phyloP scores from a whole-genome alignment of 2,888 invertebrate species.

The Drosophila incognita region DNA sequence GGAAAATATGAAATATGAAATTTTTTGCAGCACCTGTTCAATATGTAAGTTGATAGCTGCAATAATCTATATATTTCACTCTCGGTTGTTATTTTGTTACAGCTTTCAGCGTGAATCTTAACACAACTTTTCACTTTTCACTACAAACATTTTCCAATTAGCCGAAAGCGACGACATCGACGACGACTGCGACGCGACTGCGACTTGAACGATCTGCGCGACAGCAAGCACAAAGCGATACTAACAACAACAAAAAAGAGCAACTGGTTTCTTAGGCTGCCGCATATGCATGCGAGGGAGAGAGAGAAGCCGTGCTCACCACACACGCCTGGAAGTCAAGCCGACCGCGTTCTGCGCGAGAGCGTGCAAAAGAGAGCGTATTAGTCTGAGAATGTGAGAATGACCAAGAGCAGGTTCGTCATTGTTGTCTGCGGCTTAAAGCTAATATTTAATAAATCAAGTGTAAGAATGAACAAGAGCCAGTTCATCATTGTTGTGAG shows the following conservation, averaged over 20 bases:
- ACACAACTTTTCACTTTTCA: conserved; percentile 71
- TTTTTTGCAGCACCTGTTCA: conserved; percentile 51
- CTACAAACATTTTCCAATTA: conserved; percentile 53
- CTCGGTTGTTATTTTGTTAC: conserved; percentile 18
- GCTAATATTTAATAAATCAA: conserved; percentile 31
- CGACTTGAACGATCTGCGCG: conserved; percentile 62
- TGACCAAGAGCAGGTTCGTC: conserved; percentile 32
- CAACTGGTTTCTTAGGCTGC: conserved; percentile 68
- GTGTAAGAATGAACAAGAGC: background rate
- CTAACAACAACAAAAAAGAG: conserved; percentile 67
- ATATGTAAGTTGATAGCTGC: conserved; percentile 1
- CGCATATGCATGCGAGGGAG: conserved; percentile 8
- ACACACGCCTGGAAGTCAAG: conserved; percentile 48
- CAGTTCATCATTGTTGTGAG: background rate
- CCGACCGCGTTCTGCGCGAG: conserved; percentile 12
- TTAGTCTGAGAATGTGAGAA: conserved; percentile 13
- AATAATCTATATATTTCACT: background rate
- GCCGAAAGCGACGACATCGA: conserved; percentile 26
- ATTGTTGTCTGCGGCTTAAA: conserved; percentile 44
- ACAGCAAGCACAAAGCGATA: conserved; percentile 65
- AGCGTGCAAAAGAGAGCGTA: conserved; percentile 22
- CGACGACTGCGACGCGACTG: conserved; percentile 11
- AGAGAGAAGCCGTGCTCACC: conserved; percentile 21
- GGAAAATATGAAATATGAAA: conserved; percentile 18
- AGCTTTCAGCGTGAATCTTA: conserved; percentile 30